Conservation (phyloP, 2,113 vertebrate species). For the Callocephalon fimbriatum region DNA sequence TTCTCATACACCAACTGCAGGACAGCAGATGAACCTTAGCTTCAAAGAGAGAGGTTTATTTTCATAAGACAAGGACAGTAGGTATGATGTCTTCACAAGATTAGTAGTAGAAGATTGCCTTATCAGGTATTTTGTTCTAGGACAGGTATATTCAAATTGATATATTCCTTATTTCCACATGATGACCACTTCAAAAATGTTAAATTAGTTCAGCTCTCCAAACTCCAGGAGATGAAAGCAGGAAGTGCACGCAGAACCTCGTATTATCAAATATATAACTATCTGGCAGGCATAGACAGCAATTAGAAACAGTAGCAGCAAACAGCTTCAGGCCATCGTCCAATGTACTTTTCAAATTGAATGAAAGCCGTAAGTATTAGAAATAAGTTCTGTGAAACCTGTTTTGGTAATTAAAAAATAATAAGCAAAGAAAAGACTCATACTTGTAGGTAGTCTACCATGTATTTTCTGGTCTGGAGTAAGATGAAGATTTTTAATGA, state of each 20-base stretch:
- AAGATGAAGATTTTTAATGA: background rate
- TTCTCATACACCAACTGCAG: background rate
- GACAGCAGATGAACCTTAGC: background rate
- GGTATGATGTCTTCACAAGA: background rate
- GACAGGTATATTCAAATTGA: background rate
- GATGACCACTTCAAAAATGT: background rate
- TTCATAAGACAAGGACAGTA: background rate
- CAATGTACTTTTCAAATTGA: background rate
- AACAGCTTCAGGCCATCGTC: background rate
- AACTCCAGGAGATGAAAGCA: constrained; percentile 20
- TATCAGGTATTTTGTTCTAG: background rate
- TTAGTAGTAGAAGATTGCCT: background rate
- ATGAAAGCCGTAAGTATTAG: background rate
- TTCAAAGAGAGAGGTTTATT: background rate
- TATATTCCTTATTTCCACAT: background rate
- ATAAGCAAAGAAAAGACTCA: background rate
- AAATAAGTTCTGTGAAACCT: background rate
- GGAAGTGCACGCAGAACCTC: background rate
- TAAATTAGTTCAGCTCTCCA: background rate
- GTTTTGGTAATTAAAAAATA: background rate
- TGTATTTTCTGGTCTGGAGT: background rate
- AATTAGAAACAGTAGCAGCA: constrained; percentile 2
- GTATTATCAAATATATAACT: background rate
- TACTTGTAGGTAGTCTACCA: background rate
- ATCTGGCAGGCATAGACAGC: background rate